phyloP scores from a whole-genome alignment of 2,113 vertebrate genomes.

The Vombatus ursinus region DNA sequence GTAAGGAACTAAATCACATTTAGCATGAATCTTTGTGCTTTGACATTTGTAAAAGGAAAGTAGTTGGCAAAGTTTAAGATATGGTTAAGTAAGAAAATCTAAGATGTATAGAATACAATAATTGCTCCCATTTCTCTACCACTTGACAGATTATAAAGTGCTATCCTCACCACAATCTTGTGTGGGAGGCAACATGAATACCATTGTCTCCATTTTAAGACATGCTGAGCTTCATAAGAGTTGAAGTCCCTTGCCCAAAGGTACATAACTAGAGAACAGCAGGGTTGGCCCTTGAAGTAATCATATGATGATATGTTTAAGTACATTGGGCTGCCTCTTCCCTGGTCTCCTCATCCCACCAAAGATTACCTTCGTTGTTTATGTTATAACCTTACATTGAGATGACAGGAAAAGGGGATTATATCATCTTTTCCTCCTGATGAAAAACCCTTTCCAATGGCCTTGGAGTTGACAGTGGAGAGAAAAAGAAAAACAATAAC shows the following conservation, averaged over 20 bases:
- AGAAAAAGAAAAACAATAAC: not conserved
- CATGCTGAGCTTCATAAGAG: not conserved
- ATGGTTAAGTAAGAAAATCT: not conserved
- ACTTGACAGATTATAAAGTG: not conserved
- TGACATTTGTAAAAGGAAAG: not conserved
- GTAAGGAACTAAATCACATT: slow-evolving; percentile 4
- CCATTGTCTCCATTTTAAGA: not conserved
- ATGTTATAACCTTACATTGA: not conserved
- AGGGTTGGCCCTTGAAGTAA: not conserved
- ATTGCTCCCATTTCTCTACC: not conserved
- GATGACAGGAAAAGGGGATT: not conserved
- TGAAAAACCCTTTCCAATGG: not conserved
- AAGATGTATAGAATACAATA: not conserved
- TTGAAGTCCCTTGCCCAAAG: not conserved
- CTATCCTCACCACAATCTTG: not conserved
- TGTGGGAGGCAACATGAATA: not conserved
- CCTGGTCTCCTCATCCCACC: not conserved
- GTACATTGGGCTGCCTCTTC: not conserved
- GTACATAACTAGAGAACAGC: not conserved
- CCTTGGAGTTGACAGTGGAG: not conserved
- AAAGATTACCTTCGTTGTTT: not conserved
- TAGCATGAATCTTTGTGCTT: not conserved
- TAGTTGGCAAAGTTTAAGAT: slow-evolving; percentile 3
- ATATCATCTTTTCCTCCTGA: not conserved
- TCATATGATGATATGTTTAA: not conserved